Evolutionary conservation across 2,113 vertebrate genomes (phyloP).

Genomic region (Odobenus rosmarus): DNA sequence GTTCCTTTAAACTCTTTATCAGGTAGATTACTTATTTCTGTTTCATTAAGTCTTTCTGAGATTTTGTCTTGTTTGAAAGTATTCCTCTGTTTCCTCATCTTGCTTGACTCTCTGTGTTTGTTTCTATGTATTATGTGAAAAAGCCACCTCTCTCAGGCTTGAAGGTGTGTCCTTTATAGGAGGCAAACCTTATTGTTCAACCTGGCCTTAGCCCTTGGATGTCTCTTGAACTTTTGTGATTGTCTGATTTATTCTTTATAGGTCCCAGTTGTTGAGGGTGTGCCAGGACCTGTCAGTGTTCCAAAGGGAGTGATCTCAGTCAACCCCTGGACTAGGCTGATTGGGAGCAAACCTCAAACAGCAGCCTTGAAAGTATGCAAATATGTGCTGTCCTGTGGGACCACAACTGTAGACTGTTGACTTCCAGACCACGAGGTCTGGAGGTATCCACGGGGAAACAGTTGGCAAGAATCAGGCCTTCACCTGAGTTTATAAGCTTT

Average conservation of each 20-base stretch:
- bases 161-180: not conserved
- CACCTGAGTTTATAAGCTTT: not conserved
- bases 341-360: not conserved
- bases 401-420: not conserved
- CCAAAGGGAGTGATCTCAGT: not conserved
- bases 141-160: not conserved
- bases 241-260: not conserved
- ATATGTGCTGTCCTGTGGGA: not conserved
- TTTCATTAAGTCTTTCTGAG: not conserved
- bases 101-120: not conserved
- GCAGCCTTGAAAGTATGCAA: not conserved
- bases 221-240: not conserved
- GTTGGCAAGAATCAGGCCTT: not conserved
- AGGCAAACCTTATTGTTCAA: not conserved
- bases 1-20: not conserved
- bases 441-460: not conserved
- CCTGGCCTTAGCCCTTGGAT: not conserved
- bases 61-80: not conserved
- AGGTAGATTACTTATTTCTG: not conserved
- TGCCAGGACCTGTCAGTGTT: not conserved
- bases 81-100: not conserved
- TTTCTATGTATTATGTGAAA: not conserved
- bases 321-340: not conserved
- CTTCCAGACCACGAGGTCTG: not conserved
- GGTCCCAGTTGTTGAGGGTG: not conserved